A percentile compares a stretch with the other conserved stretches of the same genome.
phyloP scores from a whole-genome alignment of 2,888 invertebrate genomes.

The Latrodectus hesperus region DNA sequence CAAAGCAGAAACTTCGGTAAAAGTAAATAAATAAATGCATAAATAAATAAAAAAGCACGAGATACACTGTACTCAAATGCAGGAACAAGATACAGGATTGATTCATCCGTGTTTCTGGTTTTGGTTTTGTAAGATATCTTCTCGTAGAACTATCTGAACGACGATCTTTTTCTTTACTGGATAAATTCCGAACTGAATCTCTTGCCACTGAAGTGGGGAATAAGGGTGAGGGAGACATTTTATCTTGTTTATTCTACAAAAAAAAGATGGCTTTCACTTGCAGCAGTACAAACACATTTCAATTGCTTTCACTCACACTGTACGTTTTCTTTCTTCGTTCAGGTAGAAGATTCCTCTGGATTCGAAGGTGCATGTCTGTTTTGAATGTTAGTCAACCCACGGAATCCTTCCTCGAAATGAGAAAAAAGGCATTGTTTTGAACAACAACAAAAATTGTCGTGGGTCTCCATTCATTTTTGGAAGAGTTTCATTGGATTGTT shows the following conservation, averaged over 20 bases:
- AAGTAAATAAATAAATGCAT: too few relatives aligned
- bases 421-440: too few relatives aligned
- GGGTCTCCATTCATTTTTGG: too few relatives aligned
- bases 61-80: not conserved
- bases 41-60: too few relatives aligned
- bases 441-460: too few relatives aligned
- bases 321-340: not conserved
- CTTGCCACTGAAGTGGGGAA: not conserved
- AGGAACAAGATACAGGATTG: not conserved
- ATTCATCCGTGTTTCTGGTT: slow-evolving; percentile 5
- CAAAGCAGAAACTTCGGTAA: too few relatives aligned
- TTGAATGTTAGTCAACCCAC: too few relatives aligned
- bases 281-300: not conserved
- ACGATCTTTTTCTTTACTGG: too few relatives aligned
- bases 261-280: not conserved
- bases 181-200: not conserved
- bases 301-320: not conserved
- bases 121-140: not conserved
- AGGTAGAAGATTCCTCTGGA: too few relatives aligned
- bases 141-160: not conserved
- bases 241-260: not conserved
- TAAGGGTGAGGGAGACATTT: not conserved
- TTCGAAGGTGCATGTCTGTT: too few relatives aligned
- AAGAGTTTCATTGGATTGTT: too few relatives aligned
- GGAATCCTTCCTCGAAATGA: too few relatives aligned